Percentiles rank a stretch among this genome's conserved stretches.
These are phyloP conservation scores for Synodontis membranacea DNA, from an alignment of 2,113 vertebrate genomes.

Conservation along the genomic window DNA sequence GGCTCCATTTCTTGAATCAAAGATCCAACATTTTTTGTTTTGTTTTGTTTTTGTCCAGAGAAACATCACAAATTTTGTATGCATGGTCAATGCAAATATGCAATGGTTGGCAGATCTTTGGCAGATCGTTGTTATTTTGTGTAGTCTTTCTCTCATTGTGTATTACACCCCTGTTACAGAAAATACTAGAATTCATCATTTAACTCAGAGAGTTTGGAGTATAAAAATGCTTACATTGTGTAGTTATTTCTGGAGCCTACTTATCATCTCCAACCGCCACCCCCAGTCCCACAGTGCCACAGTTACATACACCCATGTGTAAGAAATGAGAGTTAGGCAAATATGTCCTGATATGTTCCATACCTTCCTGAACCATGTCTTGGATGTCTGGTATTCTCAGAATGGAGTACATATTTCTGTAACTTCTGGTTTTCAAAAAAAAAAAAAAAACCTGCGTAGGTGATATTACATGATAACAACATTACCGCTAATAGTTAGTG, in stretches of 20 bases:
- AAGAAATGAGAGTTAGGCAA: neutral
- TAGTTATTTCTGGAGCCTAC: neutral
- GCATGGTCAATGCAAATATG: neutral
- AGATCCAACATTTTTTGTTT: too few species aligned
- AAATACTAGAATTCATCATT: neutral
- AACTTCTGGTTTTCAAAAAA: neutral
- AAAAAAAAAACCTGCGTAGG: neutral
- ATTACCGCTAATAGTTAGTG: slow-evolving; percentile 5
- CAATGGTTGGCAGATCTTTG: neutral
- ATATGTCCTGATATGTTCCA: neutral
- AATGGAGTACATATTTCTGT: neutral
- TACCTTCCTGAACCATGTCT: slow-evolving; percentile 8
- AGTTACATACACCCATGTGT: neutral
- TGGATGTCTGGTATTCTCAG: neutral
- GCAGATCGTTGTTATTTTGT: too few species aligned
- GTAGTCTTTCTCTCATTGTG: neutral
- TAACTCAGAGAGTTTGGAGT: neutral
- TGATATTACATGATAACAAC: neutral
- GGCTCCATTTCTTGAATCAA: neutral
- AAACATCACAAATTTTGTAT: too few species aligned
- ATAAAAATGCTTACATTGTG: slow-evolving; percentile 1
- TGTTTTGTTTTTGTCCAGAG: too few species aligned
- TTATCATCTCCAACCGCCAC: slow-evolving; percentile 2
- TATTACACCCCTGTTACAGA: neutral
- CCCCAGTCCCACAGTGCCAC: neutral